phyloP scores from a whole-genome alignment of 1,140 invertebrate species.

The Drosophila ercepeae region DNA sequence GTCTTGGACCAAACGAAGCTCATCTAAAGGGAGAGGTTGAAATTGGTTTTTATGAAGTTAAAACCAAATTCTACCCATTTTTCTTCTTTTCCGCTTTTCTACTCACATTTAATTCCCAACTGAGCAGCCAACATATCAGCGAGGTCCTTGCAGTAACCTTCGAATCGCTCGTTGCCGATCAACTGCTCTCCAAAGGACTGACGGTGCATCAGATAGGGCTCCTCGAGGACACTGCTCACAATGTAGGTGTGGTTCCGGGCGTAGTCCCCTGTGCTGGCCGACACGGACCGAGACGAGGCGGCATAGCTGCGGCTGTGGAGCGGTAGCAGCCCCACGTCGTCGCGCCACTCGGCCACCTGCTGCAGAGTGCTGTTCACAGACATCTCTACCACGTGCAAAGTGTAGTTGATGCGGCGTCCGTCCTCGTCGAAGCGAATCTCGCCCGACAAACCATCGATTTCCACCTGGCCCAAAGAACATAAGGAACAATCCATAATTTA shows the following conservation, averaged over 20 bases:
- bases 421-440: slow-evolving; percentile 94
- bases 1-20: slow-evolving; percentile 92
- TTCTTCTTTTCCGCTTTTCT: too few relatives aligned
- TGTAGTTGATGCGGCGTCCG: slow-evolving; percentile 94
- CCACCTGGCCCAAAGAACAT: slow-evolving; percentile 87
- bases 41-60: not conserved
- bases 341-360: slow-evolving; percentile 96
- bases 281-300: slow-evolving; percentile 86
- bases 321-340: slow-evolving; percentile 90
- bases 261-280: slow-evolving; percentile 87
- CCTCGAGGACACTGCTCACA: slow-evolving; percentile 94
- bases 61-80: too few relatives aligned
- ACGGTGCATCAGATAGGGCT: slow-evolving; percentile 92
- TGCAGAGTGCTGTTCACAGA: slow-evolving; percentile 93
- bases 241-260: slow-evolving; percentile 95
- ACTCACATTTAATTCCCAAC: slow-evolving; percentile 94
- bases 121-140: slow-evolving; percentile 91
- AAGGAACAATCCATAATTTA: not conserved
- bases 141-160: slow-evolving; percentile 97
- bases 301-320: slow-evolving; percentile 87
- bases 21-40: slow-evolving; percentile 85
- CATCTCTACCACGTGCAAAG: slow-evolving; percentile 96
- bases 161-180: slow-evolving; percentile 92
- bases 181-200: slow-evolving; percentile 86
- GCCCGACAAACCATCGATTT: slow-evolving; percentile 96